phyloP scores from a whole-genome alignment of 1,140 invertebrate genomes.

The Drosophila pruinosa region DNA sequence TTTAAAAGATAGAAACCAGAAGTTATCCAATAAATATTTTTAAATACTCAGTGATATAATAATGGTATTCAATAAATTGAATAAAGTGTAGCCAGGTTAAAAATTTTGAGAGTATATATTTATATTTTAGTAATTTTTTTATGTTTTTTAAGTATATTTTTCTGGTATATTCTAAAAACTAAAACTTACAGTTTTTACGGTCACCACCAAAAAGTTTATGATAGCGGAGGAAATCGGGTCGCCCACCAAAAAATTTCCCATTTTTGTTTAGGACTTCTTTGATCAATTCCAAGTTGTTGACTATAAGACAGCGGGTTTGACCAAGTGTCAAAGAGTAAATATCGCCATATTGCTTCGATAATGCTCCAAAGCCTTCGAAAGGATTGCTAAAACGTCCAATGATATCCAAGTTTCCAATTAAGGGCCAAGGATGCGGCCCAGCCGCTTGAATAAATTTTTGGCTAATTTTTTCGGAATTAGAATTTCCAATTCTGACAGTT shows the following conservation, averaged over 20 bases:
- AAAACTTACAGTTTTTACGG: constrained; percentile 90
- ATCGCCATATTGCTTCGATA: constrained; percentile 89
- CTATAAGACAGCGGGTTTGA: constrained; percentile 88
- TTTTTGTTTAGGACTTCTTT: constrained; percentile 91
- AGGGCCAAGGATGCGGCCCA: constrained; percentile 87
- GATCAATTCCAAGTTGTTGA: constrained; percentile 89
- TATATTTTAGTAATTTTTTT: too few species aligned
- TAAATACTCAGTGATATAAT: too few species aligned
- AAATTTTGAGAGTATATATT: too few species aligned
- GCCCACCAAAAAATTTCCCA: constrained; percentile 90
- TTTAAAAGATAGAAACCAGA: too few species aligned
- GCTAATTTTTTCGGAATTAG: neutral
- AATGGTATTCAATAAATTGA: too few species aligned
- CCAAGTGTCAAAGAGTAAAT: constrained; percentile 90
- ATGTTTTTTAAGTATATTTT: too few species aligned
- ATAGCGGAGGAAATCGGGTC: constrained; percentile 91
- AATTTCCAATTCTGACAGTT: neutral
- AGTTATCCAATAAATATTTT: too few species aligned
- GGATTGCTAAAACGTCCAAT: constrained; percentile 87
- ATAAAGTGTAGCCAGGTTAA: too few species aligned
- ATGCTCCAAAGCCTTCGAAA: constrained; percentile 87
- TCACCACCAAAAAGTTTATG: constrained; percentile 89
- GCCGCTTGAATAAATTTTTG: constrained; percentile 81
- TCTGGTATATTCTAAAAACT: too few species aligned
- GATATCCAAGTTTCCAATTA: constrained; percentile 89